phyloP scores from a whole-genome alignment of 1,140 invertebrate species.

The Ctenoplectra terminalis region DNA sequence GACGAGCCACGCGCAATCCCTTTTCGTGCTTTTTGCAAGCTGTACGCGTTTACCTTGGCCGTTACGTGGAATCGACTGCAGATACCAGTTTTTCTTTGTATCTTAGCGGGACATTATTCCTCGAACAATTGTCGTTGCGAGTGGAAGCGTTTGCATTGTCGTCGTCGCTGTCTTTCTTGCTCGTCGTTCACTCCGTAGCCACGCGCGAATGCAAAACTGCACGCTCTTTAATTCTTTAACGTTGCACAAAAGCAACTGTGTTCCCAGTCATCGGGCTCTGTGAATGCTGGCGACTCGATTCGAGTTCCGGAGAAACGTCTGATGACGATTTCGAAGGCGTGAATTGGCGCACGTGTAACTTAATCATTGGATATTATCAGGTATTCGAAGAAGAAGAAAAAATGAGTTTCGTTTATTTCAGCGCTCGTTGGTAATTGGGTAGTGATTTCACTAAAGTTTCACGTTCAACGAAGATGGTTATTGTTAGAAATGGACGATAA shows the following conservation, averaged over 20 bases:
- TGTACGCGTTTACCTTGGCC: constrained; percentile 42
- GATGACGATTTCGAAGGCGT: too few species aligned
- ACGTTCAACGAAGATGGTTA: too few species aligned
- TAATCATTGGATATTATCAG: too few species aligned
- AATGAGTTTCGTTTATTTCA: too few species aligned
- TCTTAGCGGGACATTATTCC: constrained; percentile 61
- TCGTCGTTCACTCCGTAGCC: not conserved
- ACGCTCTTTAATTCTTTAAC: constrained; percentile 34
- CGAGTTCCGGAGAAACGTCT: not conserved
- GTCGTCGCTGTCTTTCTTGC: constrained; percentile 5
- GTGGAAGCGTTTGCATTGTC: constrained; percentile 48
- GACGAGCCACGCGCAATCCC: constrained; percentile 32
- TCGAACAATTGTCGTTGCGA: constrained; percentile 45
- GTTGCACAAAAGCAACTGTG: not conserved
- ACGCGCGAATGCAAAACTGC: constrained; percentile 4
- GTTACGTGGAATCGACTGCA: constrained; percentile 42
- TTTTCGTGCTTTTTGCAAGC: constrained; percentile 38
- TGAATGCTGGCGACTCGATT: too few species aligned
- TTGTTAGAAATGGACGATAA: too few species aligned
- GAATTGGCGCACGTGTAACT: too few species aligned
- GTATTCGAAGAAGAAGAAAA: too few species aligned
- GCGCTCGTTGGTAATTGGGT: too few species aligned
- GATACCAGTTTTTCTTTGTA: constrained; percentile 47
- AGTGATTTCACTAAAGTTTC: too few species aligned
- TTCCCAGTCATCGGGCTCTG: not conserved